These are phyloP conservation scores for Macrotrachela quadricornifera DNA, from an alignment of 1,140 invertebrate genomes.

Conservation along the genomic window DNA sequence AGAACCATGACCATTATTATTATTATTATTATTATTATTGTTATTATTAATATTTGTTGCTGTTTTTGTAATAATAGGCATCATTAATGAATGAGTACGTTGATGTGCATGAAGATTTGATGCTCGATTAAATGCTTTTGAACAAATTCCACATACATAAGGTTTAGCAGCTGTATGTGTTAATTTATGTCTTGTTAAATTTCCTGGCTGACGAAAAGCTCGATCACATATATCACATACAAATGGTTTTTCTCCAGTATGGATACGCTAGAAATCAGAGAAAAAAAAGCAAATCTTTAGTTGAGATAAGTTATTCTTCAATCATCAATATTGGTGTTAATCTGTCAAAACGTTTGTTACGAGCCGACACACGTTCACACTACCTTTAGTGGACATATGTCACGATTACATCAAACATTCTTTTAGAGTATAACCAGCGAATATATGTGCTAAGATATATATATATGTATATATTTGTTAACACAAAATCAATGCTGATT, in stretches of 20 bases:
- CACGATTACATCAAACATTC: too few species aligned
- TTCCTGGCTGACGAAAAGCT: slow-evolving; percentile 29
- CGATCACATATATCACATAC: slow-evolving; percentile 75
- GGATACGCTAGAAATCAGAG: slow-evolving; percentile 44
- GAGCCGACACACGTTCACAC: neutral
- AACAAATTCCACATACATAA: slow-evolving; percentile 30
- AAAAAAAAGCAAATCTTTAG: neutral
- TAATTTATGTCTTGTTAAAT: slow-evolving; percentile 10
- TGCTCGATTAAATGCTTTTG: slow-evolving; percentile 34
- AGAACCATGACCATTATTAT: too few species aligned
- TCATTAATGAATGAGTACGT: slow-evolving; percentile 54
- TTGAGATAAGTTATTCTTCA: neutral
- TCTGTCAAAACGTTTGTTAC: neutral
- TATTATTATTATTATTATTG: neutral
- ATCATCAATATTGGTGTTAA: neutral
- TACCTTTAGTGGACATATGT: too few species aligned
- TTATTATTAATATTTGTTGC: slow-evolving; percentile 96
- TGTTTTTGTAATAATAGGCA: slow-evolving; percentile 37
- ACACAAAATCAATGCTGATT: too few species aligned
- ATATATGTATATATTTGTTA: too few species aligned
- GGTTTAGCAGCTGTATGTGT: slow-evolving; percentile 32
- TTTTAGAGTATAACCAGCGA: too few species aligned
- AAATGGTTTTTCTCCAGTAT: slow-evolving; percentile 93
- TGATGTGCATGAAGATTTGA: slow-evolving; percentile 33
- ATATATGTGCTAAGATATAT: too few species aligned